A percentile compares a stretch with the other conserved stretches of the same genome.
Evolutionary conservation across 2,113 vertebrate genomes (phyloP).

Genomic region (Colistium nudipinnis): DNA sequence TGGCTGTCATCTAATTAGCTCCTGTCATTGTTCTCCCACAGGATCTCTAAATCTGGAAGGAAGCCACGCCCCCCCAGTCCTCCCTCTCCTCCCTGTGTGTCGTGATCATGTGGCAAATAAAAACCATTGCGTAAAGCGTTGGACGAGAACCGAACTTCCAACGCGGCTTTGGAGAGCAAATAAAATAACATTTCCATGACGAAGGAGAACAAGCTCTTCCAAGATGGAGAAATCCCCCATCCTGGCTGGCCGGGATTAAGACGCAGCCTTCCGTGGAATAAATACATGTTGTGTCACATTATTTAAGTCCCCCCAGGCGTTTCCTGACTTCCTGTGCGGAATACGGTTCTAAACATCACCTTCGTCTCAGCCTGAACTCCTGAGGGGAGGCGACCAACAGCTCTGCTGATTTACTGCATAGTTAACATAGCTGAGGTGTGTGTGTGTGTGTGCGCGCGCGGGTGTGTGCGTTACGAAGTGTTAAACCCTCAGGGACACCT

Average conservation of each 20-base stretch:
- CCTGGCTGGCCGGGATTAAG: conserved; percentile 31
- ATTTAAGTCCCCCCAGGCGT: conserved; percentile 39
- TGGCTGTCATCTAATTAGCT: conserved; percentile 71
- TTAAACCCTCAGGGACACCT: conserved; percentile 42
- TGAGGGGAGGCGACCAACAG: conserved; percentile 39
- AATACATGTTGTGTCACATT: conserved; percentile 32
- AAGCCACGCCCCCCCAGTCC: conserved; percentile 58
- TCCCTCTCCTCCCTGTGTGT: conserved; percentile 19
- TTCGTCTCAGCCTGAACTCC: conserved; percentile 29
- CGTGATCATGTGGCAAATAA: neutral
- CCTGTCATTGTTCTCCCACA: conserved; percentile 72
- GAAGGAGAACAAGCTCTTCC: conserved; percentile 1
- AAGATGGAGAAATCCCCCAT: conserved; percentile 23
- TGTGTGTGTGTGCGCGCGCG: conserved; percentile 1
- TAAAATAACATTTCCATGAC: conserved; percentile 15
- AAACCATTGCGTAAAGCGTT: neutral
- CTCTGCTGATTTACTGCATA: conserved; percentile 62
- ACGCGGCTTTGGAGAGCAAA: conserved; percentile 18
- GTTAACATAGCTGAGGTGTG: conserved; percentile 54
- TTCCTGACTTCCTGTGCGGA: neutral
- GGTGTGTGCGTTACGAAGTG: neutral
- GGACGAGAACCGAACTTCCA: conserved; percentile 6
- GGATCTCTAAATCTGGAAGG: conserved; percentile 72
- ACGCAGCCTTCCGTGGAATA: conserved; percentile 22
- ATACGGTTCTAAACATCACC: neutral